Conservation (phyloP, 2,113 vertebrate species). For the Oenanthe oenanthe region DNA sequence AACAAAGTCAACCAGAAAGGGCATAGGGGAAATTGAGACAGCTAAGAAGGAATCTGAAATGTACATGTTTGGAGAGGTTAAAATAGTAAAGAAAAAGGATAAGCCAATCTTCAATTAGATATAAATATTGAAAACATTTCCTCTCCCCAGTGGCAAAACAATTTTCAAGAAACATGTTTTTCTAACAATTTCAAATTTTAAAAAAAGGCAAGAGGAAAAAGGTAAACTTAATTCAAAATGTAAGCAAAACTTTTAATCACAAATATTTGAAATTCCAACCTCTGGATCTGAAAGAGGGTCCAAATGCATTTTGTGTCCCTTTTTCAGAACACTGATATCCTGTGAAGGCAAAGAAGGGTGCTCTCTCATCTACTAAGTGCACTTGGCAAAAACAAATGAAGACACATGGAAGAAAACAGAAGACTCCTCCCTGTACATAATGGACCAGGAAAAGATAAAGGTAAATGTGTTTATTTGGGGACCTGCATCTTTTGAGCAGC, state of each 20-base stretch:
- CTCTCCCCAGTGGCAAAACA: background rate
- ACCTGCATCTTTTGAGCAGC: conserved; percentile 6
- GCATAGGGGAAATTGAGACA: conserved; percentile 33
- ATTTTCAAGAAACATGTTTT: background rate
- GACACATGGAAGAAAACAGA: background rate
- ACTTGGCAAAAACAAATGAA: conserved; percentile 37
- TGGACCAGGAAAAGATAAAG: conserved; percentile 8
- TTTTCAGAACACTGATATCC: background rate
- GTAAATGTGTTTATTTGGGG: background rate
- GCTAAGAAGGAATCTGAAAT: conserved; percentile 44
- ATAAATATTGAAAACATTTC: conserved; percentile 40
- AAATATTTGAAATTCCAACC: background rate
- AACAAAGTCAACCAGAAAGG: conserved; percentile 41
- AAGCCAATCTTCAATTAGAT: conserved; percentile 5
- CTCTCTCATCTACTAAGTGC: background rate
- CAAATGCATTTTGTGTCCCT: background rate
- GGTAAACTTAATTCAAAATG: background rate
- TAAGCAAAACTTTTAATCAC: background rate
- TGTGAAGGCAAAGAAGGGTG: background rate
- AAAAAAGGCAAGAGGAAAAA: background rate
- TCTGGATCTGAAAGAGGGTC: background rate
- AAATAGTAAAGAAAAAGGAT: conserved; percentile 47
- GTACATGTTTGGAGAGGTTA: conserved; percentile 47
- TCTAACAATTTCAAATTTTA: background rate
- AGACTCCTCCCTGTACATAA: background rate